Conservation (phyloP, 2,888 invertebrate species). For the Xanthorhoe designata region DNA sequence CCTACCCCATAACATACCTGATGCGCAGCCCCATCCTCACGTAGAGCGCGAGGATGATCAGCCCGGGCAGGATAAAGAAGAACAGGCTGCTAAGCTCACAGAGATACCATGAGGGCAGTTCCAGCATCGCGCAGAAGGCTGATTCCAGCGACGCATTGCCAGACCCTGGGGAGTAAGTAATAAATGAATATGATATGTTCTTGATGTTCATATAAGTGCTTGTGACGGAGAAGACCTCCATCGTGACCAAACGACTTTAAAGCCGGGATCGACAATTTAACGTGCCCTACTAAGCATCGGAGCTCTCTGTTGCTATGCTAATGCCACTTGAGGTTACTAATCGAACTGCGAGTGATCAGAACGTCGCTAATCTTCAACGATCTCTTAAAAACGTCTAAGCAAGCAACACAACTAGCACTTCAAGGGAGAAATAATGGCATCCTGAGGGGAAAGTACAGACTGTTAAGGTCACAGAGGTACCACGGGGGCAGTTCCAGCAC, state of each 20-base stretch:
- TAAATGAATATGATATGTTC: too few relatives aligned
- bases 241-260: too few relatives aligned
- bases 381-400: too few relatives aligned
- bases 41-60: conserved; percentile 91
- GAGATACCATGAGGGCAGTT: conserved; percentile 86
- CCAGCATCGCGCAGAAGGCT: conserved; percentile 92
- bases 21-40: conserved; percentile 91
- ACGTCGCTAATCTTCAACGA: too few relatives aligned
- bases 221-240: too few relatives aligned
- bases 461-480: conserved; percentile 92
- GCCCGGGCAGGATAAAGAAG: conserved; percentile 91
- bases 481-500: conserved; percentile 87
- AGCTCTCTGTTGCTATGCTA: too few relatives aligned
- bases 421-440: too few relatives aligned
- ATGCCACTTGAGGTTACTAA: too few relatives aligned
- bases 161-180: conserved; percentile 55
- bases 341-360: too few relatives aligned
- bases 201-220: not conserved
- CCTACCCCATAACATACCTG: conserved; percentile 78
- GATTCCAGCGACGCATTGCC: conserved; percentile 85
- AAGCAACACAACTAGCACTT: too few relatives aligned
- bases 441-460: conserved; percentile 89
- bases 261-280: too few relatives aligned
- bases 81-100: conserved; percentile 93
- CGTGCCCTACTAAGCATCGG: too few relatives aligned